Percentiles rank a stretch among this genome's conserved stretches.
Evolutionary conservation across 2,113 vertebrate genomes (phyloP).

Genomic region (Cyanocitta stelleri): DNA sequence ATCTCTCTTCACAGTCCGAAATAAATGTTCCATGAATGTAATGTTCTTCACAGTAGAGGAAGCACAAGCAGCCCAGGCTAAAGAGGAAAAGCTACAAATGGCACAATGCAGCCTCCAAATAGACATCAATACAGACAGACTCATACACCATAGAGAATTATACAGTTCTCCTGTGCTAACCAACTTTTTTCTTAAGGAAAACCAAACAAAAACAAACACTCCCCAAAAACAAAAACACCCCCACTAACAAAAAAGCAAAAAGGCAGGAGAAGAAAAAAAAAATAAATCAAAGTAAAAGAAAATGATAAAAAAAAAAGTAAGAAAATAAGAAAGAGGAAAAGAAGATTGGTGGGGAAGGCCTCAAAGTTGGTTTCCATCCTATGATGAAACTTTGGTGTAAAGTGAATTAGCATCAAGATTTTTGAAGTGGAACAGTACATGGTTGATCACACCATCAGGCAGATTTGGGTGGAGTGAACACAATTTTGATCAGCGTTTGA

Average conservation of each 20-base stretch:
- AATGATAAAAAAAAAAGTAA: rapidly evolving
- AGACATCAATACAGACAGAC: neutral
- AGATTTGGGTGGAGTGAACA: neutral
- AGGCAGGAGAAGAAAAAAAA: neutral
- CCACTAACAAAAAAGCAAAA: neutral
- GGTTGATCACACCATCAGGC: neutral
- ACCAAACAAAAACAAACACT: neutral
- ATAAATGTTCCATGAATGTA: constrained; percentile 15
- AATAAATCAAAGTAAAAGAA: neutral
- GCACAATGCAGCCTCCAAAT: neutral
- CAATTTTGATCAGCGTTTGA: neutral
- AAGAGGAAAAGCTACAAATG: neutral
- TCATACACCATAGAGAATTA: neutral
- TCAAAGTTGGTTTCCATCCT: neutral
- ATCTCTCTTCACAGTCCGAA: neutral
- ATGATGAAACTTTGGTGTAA: neutral
- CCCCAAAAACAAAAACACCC: neutral
- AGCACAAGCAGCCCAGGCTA: neutral
- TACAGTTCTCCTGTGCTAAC: neutral
- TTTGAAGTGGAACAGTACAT: neutral
- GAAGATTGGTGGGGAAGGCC: neutral
- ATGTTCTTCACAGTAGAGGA: constrained; percentile 39
- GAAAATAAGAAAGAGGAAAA: neutral
- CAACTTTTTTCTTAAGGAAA: neutral
- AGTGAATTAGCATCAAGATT: neutral